Percentiles rank a stretch among this genome's conserved stretches.
These are phyloP conservation scores for Leucophora obtusa DNA, from an alignment of 2,888 invertebrate species.

Conservation along the genomic window DNA sequence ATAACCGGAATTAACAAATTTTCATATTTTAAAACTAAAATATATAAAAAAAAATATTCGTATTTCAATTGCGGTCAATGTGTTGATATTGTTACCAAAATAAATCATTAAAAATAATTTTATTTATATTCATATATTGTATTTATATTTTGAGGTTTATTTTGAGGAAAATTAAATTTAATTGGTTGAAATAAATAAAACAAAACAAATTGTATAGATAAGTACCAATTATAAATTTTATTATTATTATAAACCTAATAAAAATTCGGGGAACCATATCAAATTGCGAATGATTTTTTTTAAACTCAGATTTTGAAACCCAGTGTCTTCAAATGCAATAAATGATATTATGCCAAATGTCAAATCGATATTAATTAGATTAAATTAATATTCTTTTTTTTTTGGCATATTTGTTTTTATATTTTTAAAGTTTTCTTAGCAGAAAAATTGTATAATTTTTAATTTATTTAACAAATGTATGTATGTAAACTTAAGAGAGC, in stretches of 20 bases:
- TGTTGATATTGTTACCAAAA: slow-evolving; percentile 49
- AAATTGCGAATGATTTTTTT: too few relatives aligned
- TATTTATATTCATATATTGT: background rate
- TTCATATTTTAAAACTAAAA: background rate
- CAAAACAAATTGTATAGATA: background rate
- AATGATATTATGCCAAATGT: too few relatives aligned
- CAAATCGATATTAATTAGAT: too few relatives aligned
- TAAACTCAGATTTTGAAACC: too few relatives aligned
- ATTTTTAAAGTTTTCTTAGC: background rate
- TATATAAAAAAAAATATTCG: background rate
- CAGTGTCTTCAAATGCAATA: too few relatives aligned
- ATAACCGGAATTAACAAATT: background rate
- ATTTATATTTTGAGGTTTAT: background rate
- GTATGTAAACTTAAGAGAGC: background rate
- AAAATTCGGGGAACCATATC: too few relatives aligned
- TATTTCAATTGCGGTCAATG: slow-evolving; percentile 45
- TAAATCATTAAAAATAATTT: slow-evolving; percentile 54
- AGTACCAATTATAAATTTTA: too few relatives aligned
- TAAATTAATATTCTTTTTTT: slow-evolving; percentile 12
- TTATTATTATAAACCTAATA: too few relatives aligned
- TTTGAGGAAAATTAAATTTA: background rate
- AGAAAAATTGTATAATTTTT: background rate
- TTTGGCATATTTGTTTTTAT: slow-evolving; percentile 12
- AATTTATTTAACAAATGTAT: background rate
- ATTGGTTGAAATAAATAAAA: background rate